These are phyloP conservation scores for Cabera pusaria DNA, from an alignment of 2,888 invertebrate genomes.

Conservation along the genomic window DNA sequence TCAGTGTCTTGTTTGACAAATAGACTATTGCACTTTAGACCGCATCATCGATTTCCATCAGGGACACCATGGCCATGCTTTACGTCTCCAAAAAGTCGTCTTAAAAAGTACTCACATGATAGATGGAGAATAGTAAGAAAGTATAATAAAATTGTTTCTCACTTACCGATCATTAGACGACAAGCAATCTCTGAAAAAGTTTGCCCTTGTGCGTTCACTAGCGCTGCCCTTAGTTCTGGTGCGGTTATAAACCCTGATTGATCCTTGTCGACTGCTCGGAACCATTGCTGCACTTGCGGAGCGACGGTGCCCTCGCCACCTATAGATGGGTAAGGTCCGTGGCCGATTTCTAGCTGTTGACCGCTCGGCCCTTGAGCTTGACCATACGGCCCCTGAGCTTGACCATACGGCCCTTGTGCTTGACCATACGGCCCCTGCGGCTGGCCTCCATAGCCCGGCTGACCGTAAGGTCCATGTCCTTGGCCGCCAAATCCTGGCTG, in stretches of 20 bases:
- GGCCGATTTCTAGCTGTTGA: conserved; percentile 66
- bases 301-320: conserved; percentile 80
- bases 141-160: not conserved
- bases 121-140: too few species aligned
- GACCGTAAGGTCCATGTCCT: conserved; percentile 20
- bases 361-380: conserved; percentile 29
- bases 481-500: conserved; percentile 13
- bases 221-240: conserved; percentile 89
- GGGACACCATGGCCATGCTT: too few species aligned
- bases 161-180: conserved; percentile 91
- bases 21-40: too few species aligned
- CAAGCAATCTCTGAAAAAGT: conserved; percentile 93
- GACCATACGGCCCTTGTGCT: conserved; percentile 17
- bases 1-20: too few species aligned
- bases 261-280: conserved; percentile 91
- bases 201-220: conserved; percentile 93
- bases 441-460: conserved; percentile 24
- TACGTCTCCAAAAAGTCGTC: too few species aligned
- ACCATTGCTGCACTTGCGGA: conserved; percentile 93
- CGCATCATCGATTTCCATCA: too few species aligned
- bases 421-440: conserved; percentile 20
- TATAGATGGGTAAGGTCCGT: conserved; percentile 74
- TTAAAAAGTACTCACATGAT: too few species aligned
- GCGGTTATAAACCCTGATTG: conserved; percentile 92
- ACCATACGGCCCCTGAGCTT: conserved; percentile 25